Base-by-base conservation (phyloP, 2,888 invertebrate species). In the Torymus texanus region DNA sequence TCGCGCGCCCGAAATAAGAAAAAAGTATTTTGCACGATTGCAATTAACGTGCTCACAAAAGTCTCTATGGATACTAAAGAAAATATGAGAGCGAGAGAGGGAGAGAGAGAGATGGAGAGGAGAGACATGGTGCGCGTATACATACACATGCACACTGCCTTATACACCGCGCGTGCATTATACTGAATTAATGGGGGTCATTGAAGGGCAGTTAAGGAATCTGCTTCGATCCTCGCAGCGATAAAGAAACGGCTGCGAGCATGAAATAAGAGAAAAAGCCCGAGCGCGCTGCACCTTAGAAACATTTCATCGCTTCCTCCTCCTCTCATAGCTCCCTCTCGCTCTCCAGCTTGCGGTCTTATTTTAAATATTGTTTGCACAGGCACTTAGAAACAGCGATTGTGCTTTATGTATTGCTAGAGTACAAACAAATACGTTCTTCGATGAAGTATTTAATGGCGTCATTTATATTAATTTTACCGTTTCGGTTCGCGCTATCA, bases 151-250 rank as follows among this genome's bases (percentile, higher is more conserved):
- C 12, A 16, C n/a, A 3, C 55, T n/a, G 55, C 29, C 63, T 53
- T 73, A 24, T 50, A 62, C 16, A 16, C 58, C n/a, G 2, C 14
- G 18, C 29, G 24, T 50, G 70, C 62, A 72, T 77, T 79, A 70
- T 71, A 58, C 71, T 55, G 79, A 82, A 79, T 79, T 71, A 75
- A 78, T 74, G 71, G 77, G 77, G 75, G 73, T 76, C 80, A 80
- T 71, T 73, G 73, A 72, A 56, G 63, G 77, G 70, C 71, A 70
- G 76, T 56, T 80, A 59, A 65, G 74, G 77, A 80, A 80, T 75
- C 70, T 72, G 41, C 67, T 56, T 73, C 76, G 75, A 80, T 79
- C 65, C 65, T 65, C 53, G 72, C 41, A 16, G 13, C 71, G 79
- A 79, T 75, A 79, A 71, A 74, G 79, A 53, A 71, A 71, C 76